Evolutionary conservation across 2,113 vertebrate genomes (phyloP).

Genomic region (Eptesicus fuscus): DNA sequence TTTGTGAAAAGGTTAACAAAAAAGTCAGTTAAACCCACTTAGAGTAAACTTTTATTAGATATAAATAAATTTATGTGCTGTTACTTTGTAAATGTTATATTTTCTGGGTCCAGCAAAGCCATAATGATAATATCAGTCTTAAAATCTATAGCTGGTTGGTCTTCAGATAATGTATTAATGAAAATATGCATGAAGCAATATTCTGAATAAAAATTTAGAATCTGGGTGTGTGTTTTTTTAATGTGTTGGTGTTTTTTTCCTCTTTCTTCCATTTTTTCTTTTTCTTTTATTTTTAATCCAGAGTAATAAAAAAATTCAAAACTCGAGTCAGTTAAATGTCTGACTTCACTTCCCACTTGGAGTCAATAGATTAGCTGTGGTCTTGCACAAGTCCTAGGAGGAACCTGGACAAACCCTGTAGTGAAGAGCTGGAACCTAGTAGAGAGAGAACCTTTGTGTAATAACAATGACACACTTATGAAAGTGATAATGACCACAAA

Average conservation of each 20-base stretch:
- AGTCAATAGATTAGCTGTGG: not conserved
- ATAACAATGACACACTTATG: not conserved
- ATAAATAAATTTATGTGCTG: not conserved
- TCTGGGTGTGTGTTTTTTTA: not conserved
- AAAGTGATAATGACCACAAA: not conserved
- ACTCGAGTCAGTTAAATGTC: not conserved
- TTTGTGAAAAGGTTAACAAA: not conserved
- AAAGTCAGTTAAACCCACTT: not conserved
- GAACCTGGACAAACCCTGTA: not conserved
- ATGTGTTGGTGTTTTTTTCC: not conserved
- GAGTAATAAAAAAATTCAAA: not conserved
- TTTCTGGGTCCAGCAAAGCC: not conserved
- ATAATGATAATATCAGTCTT: slow-evolving; percentile 12
- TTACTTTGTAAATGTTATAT: not conserved
- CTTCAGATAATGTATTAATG: not conserved
- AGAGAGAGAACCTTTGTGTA: not conserved
- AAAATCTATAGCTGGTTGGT: not conserved
- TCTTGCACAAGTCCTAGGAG: not conserved
- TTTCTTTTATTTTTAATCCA: not conserved
- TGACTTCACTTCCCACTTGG: not conserved
- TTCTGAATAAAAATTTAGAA: not conserved
- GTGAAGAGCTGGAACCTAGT: not conserved
- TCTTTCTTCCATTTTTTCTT: not conserved
- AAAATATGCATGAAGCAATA: not conserved
- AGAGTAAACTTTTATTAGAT: not conserved